phyloP scores from a whole-genome alignment of 2,113 vertebrate species.

The Labeo rohita region DNA sequence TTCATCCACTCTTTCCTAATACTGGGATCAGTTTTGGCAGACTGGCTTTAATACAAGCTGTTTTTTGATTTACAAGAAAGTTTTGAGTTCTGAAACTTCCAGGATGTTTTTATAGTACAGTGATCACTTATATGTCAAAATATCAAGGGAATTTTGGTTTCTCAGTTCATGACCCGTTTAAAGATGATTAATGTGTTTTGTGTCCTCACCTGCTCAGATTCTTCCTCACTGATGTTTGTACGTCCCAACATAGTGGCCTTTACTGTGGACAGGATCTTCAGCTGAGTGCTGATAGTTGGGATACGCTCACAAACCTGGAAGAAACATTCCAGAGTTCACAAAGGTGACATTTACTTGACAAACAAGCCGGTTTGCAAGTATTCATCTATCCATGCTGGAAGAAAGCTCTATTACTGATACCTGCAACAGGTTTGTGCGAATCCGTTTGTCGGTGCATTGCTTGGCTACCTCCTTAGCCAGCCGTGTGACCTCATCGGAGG shows the following conservation, averaged over 20 bases:
- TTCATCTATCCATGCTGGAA: not conserved
- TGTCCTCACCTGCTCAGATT: constrained; percentile 90
- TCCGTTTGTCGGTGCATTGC: constrained; percentile 98
- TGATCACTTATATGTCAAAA: too few species aligned
- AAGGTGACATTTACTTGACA: not conserved
- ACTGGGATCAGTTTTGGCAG: too few species aligned
- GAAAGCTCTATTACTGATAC: constrained; percentile 53
- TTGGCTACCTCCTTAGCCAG: constrained; percentile 98
- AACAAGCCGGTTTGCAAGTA: not conserved
- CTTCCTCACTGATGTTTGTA: constrained; percentile 97
- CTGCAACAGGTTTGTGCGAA: constrained; percentile 96
- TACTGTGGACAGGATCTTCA: constrained; percentile 98
- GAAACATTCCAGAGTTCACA: not conserved
- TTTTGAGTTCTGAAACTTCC: too few species aligned
- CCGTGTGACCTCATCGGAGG: constrained; percentile 94
- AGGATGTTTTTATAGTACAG: too few species aligned
- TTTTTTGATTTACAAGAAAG: too few species aligned
- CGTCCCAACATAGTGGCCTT: constrained; percentile 99
- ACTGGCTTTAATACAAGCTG: too few species aligned
- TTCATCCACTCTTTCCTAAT: too few species aligned
- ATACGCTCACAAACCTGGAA: constrained; percentile 94
- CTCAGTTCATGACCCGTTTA: too few species aligned
- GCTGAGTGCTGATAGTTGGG: constrained; percentile 97
- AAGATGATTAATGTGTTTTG: not conserved
- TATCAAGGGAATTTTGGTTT: too few species aligned